These are phyloP conservation scores for Sebastes vulpes DNA, from an alignment of 2,797 vertebrate species.

Conservation along the genomic window DNA sequence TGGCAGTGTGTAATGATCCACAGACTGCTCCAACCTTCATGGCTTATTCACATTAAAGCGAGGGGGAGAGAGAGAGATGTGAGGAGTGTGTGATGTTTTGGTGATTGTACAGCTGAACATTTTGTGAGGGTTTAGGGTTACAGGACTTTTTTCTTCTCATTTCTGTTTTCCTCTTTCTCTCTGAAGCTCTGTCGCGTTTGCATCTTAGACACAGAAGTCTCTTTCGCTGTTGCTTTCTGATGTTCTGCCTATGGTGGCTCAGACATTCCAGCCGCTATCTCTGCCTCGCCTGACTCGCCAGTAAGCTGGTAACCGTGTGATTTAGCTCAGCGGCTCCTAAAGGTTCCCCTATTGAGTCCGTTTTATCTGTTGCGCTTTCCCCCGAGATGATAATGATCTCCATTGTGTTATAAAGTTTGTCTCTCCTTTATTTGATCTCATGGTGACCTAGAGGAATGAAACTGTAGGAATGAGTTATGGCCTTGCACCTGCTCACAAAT, in stretches of 20 bases:
- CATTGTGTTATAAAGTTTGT: conserved; percentile 44
- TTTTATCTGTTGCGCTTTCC: conserved; percentile 33
- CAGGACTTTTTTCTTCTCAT: background rate
- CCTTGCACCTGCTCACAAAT: background rate
- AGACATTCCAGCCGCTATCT: conserved; percentile 19
- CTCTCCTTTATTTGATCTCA: conserved; percentile 43
- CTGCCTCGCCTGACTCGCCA: conserved; percentile 5
- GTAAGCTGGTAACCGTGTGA: conserved; percentile 41
- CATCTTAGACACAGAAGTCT: conserved; percentile 9
- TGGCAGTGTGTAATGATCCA: background rate
- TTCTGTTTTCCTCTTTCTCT: background rate
- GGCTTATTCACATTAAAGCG: background rate
- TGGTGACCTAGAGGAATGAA: conserved; percentile 26
- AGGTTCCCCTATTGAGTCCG: conserved; percentile 4
- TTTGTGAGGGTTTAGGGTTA: background rate
- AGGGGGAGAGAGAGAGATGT: background rate
- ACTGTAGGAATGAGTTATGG: conserved; percentile 31
- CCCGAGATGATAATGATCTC: conserved; percentile 47
- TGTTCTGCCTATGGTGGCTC: conserved; percentile 37
- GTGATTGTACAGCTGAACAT: conserved; percentile 30
- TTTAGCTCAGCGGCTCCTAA: conserved; percentile 38
- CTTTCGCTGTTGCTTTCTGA: conserved; percentile 21
- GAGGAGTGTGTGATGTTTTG: conserved; percentile 21
- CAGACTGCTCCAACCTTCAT: conserved; percentile 1
- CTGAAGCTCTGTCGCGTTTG: conserved; percentile 19